Percentiles rank a stretch among this genome's conserved stretches.
Evolutionary conservation across 2,888 invertebrate genomes (phyloP).

Genomic region (Branchellion lobata): DNA sequence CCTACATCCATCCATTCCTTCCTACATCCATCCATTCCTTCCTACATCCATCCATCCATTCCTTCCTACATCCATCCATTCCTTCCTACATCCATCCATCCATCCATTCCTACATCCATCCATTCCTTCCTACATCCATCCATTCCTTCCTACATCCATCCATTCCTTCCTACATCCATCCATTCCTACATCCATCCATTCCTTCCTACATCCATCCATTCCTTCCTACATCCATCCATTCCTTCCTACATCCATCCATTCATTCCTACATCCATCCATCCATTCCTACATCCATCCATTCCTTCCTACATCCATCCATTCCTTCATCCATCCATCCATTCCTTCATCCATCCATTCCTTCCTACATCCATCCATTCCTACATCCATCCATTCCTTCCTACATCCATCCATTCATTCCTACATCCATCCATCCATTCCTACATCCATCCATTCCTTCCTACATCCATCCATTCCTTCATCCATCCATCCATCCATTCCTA

Average conservation of each 20-base stretch:
- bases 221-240: not conserved
- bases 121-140: not conserved
- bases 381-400: not conserved
- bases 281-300: not conserved
- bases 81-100: not conserved
- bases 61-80: not conserved
- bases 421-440: not conserved
- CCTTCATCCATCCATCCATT: not conserved
- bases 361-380: not conserved
- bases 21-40: not conserved
- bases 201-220: not conserved
- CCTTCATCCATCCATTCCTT: not conserved
- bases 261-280: not conserved
- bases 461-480: not conserved
- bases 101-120: not conserved
- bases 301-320: not conserved
- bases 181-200: not conserved
- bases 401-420: not conserved
- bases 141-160: not conserved
- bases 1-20: not conserved
- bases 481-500: not conserved
- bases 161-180: not conserved
- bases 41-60: not conserved
- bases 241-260: not conserved
- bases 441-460: not conserved